phyloP scores from a whole-genome alignment of 1,140 invertebrate genomes.

The Drosophila grimshawi region DNA sequence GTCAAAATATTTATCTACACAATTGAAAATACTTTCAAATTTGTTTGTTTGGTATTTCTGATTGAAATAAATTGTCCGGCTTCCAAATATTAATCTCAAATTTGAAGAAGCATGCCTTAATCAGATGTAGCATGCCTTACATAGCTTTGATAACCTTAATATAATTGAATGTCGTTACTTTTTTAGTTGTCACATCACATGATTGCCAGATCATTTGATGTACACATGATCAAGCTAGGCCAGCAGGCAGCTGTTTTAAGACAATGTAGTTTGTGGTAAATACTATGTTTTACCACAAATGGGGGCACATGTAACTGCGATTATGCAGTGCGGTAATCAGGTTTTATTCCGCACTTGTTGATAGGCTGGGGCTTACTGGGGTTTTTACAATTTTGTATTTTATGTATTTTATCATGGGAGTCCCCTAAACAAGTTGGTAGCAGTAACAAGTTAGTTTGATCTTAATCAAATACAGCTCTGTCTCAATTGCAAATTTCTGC shows the following conservation, averaged over 20 bases:
- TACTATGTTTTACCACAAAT: slow-evolving; percentile 14
- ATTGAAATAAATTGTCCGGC: too few relatives aligned
- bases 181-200: slow-evolving; percentile 19
- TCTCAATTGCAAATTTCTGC: neutral
- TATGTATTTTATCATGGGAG: slow-evolving; percentile 35
- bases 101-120: too few relatives aligned
- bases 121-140: too few relatives aligned
- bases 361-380: neutral
- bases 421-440: neutral
- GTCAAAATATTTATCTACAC: too few relatives aligned
- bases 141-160: neutral
- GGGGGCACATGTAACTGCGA: slow-evolving; percentile 16
- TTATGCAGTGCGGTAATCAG: slow-evolving; percentile 10
- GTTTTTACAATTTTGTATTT: slow-evolving; percentile 2
- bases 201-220: slow-evolving; percentile 29
- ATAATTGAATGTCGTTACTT: neutral
- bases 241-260: slow-evolving; percentile 21
- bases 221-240: slow-evolving; percentile 34
- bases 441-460: slow-evolving; percentile 1
- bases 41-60: too few relatives aligned
- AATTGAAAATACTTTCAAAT: too few relatives aligned
- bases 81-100: too few relatives aligned
- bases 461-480: neutral
- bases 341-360: slow-evolving; percentile 26
- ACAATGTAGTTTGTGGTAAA: slow-evolving; percentile 6